A percentile compares a stretch with the other conserved stretches of the same genome.
These are phyloP conservation scores for Drosophila tanythrix DNA, from an alignment of 2,888 invertebrate species.

Conservation along the genomic window DNA sequence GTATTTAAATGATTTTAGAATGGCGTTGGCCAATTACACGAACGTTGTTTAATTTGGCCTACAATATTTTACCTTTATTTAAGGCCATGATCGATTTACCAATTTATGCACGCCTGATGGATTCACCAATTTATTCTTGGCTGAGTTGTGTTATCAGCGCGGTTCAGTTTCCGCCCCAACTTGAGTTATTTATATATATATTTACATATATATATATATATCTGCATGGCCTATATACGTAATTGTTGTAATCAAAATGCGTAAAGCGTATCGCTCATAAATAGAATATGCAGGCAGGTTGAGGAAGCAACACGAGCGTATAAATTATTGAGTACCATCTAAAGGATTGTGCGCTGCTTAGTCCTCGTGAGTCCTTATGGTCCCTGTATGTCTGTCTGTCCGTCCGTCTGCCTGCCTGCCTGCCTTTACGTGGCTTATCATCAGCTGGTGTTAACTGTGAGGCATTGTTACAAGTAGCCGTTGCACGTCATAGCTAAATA, in stretches of 20 bases:
- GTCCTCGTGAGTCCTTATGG: conserved; percentile 20
- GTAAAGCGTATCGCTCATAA: conserved; percentile 58
- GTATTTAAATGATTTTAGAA: neutral
- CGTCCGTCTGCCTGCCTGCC: neutral
- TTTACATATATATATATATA: conserved; percentile 7
- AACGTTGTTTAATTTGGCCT: neutral
- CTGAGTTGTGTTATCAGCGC: conserved; percentile 17
- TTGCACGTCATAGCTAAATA: conserved; percentile 32
- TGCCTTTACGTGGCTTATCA: conserved; percentile 71
- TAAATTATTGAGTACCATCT: conserved; percentile 35
- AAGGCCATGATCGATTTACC: conserved; percentile 11
- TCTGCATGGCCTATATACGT: conserved; percentile 8
- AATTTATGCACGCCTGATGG: conserved; percentile 12
- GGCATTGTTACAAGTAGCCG: conserved; percentile 34
- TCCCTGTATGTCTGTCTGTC: neutral
- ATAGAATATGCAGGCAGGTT: conserved; percentile 23
- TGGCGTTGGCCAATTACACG: neutral
- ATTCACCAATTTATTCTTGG: conserved; percentile 6
- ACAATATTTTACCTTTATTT: neutral
- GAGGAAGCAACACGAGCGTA: conserved; percentile 4
- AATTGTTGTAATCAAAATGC: conserved; percentile 24
- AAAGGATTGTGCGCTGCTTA: conserved; percentile 39
- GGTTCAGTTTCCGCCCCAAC: neutral
- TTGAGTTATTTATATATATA: neutral
- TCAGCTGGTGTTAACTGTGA: conserved; percentile 26